A percentile compares a stretch with the other conserved stretches of the same genome.
Conservation (phyloP, 2,113 vertebrate species). For the Xenopus laevis region DNA sequence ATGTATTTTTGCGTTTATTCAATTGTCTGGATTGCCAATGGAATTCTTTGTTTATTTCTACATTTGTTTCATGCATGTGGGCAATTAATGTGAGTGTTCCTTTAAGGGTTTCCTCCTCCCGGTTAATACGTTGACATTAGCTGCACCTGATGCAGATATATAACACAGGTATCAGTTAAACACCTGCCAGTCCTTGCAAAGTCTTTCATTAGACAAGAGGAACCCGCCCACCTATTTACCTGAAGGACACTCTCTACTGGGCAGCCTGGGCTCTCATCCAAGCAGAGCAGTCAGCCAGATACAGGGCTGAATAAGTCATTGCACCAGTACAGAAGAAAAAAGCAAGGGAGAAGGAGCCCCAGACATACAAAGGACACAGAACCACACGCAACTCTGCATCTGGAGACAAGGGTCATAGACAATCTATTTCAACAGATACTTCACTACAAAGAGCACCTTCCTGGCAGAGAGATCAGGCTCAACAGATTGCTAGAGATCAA, state of each 20-base stretch:
- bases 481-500: too few relatives aligned
- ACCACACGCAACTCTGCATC: not conserved
- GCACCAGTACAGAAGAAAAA: constrained; percentile 9
- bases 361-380: not conserved
- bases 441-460: not conserved
- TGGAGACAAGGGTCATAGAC: constrained; percentile 16
- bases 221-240: constrained; percentile 9
- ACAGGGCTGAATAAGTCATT: constrained; percentile 11
- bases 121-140: constrained; percentile 28
- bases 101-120: constrained; percentile 33
- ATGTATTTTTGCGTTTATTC: too few relatives aligned
- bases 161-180: constrained; percentile 40
- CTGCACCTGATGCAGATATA: constrained; percentile 39
- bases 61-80: too few relatives aligned
- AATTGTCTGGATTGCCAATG: too few relatives aligned
- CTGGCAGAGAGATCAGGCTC: too few relatives aligned
- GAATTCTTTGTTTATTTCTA: too few relatives aligned
- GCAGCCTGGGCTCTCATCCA: constrained; percentile 18
- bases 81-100: not conserved
- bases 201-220: not conserved
- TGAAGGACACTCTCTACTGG: constrained; percentile 18
- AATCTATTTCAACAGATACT: constrained; percentile 2
- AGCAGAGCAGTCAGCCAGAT: not conserved
- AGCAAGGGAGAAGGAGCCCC: not conserved
- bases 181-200: constrained; percentile 17